phyloP scores from a whole-genome alignment of 2,888 invertebrate genomes.

The Drosophila fulvimacula region DNA sequence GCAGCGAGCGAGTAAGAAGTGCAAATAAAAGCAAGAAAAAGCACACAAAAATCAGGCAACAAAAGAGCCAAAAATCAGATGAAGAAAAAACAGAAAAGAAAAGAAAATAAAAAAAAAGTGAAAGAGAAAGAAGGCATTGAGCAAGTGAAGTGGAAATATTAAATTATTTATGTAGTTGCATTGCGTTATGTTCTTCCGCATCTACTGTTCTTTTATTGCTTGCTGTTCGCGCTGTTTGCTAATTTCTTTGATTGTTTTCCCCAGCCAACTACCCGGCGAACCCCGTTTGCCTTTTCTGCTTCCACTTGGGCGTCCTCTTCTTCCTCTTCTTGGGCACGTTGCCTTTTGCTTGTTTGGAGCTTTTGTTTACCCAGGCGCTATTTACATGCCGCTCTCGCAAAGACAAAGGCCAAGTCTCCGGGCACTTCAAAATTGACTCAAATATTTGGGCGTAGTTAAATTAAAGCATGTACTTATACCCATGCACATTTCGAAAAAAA shows the following conservation, averaged over 20 bases:
- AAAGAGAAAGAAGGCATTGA: conserved; percentile 30
- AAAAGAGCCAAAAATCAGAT: conserved; percentile 27
- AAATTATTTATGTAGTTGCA: conserved; percentile 82
- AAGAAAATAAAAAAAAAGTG: conserved; percentile 10
- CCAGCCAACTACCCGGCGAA: conserved; percentile 32
- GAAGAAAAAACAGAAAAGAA: conserved; percentile 29
- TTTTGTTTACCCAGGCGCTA: conserved; percentile 74
- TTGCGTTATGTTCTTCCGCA: conserved; percentile 68
- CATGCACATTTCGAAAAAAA: not conserved
- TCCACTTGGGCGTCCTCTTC: not conserved
- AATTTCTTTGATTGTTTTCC: conserved; percentile 81
- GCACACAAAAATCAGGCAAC: conserved; percentile 16
- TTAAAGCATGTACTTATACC: conserved; percentile 56
- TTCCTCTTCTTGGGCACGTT: conserved; percentile 13
- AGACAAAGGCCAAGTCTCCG: conserved; percentile 77
- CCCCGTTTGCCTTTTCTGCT: conserved; percentile 1
- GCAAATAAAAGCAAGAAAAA: conserved; percentile 33
- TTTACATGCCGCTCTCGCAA: conserved; percentile 69
- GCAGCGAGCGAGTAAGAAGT: conserved; percentile 27
- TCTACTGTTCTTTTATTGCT: conserved; percentile 48
- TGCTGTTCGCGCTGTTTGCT: conserved; percentile 71
- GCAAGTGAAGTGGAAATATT: conserved; percentile 81
- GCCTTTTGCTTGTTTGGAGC: conserved; percentile 44
- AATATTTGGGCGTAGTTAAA: conserved; percentile 73
- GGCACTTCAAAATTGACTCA: conserved; percentile 79